Percentiles rank a stretch among this genome's conserved stretches.
Evolutionary conservation across 2,113 vertebrate species (phyloP).

Genomic region (Lampris megalopsis): DNA sequence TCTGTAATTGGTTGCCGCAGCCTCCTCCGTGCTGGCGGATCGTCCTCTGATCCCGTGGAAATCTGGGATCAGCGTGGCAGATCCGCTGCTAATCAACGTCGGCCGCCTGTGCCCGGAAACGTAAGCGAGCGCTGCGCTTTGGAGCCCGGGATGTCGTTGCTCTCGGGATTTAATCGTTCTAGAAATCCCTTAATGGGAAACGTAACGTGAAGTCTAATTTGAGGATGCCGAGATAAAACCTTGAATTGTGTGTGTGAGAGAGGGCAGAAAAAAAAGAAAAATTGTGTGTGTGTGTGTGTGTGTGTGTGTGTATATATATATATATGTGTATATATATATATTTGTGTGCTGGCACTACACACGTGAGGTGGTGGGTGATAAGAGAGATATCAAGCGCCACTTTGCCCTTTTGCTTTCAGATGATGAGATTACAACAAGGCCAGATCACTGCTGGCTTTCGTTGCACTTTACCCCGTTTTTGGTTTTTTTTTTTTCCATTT

Average conservation of each 20-base stretch:
- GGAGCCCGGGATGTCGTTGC: constrained; percentile 55
- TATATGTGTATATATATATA: background rate
- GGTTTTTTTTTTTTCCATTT: background rate
- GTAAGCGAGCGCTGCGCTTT: constrained; percentile 47
- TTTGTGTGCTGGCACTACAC: constrained; percentile 1
- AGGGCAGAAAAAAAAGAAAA: background rate
- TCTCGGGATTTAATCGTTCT: constrained; percentile 62
- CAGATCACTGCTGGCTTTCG: constrained; percentile 39
- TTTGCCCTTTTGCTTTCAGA: constrained; percentile 52
- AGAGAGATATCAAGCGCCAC: constrained; percentile 57
- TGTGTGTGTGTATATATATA: constrained; percentile 22
- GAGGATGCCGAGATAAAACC: constrained; percentile 64
- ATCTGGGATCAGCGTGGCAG: constrained; percentile 76
- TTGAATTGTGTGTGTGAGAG: background rate
- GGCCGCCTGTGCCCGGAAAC: constrained; percentile 37
- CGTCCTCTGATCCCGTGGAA: constrained; percentile 75
- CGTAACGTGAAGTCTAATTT: constrained; percentile 72
- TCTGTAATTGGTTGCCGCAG: constrained; percentile 73
- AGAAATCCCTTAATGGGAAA: constrained; percentile 77
- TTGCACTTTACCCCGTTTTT: constrained; percentile 65
- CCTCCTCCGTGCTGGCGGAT: constrained; percentile 25
- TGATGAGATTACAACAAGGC: constrained; percentile 71
- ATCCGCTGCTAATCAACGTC: constrained; percentile 70
- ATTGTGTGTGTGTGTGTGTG: constrained; percentile 9
- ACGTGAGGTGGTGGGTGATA: constrained; percentile 61